Evolutionary conservation across 2,113 vertebrate species (phyloP), one percentile per base, ranked within the genome.

Genomic region (Rana temporaria): DNA sequence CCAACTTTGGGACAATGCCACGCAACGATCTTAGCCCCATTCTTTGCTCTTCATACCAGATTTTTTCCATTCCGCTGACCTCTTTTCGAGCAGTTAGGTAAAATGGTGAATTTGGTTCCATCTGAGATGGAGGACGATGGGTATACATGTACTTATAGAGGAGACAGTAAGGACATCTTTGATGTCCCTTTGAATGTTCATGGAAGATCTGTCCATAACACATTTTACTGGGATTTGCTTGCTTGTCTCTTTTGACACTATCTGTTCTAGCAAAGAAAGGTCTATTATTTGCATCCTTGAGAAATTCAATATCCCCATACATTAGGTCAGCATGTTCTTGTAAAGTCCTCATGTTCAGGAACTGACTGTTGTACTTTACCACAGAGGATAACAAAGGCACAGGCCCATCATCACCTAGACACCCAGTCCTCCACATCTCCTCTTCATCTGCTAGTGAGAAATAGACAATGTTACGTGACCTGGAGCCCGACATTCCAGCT

Each of bases 331-430:
- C 53, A 0, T 89, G 88, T 52, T 92, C 87, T 85, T 89, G 87
- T 80, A 90, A 86, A 0, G 85, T 93, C 74, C 82, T 4, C 86
- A 76, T 86, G 1, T 89, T 91, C 76, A 90, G 86, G 26, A 89
- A 88, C 7, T 90, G 86, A 85, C 89, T 92, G 76, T 89, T 90
- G 71, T 88, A 87, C 85, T 91, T 94, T 55, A 92, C 87, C 53
- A 88, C 88, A 0, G 7, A 86, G 75, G 88, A 89, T 65, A 91
- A 69, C 9, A 89, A 85, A 0, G 85, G 85, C 22, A 85, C 1
- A 0, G 89, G 86, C 20, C 74, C 90, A 65, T 85, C 76, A 1
- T 88, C 88, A 62, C 87, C 88, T 0, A 90, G 84, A 62, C 86
- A 91, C 1, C 88, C 88, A 0, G 15, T 87, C 66, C 85, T 88